A percentile compares a stretch with the other conserved stretches of the same genome.
Conservation (phyloP, 2,888 invertebrate genomes). For the Caenorhabditis sp. region DNA sequence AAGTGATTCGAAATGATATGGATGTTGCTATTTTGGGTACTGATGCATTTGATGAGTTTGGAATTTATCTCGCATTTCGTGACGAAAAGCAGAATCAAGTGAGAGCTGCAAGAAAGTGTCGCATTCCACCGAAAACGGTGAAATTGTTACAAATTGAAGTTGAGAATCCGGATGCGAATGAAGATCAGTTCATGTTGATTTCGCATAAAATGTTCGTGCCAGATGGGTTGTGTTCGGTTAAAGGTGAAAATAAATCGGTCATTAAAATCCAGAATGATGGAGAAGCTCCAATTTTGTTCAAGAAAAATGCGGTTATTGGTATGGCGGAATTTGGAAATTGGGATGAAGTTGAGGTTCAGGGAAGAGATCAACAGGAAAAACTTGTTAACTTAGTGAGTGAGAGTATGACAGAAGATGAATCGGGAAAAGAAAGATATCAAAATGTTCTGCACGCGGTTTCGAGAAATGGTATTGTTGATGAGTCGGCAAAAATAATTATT, state of each 20-base stretch:
- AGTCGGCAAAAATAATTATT: neutral
- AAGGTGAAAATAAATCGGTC: neutral
- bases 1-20: neutral
- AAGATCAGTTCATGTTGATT: neutral
- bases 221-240: neutral
- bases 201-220: neutral
- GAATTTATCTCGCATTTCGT: neutral
- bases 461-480: neutral
- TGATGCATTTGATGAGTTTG: neutral
- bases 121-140: neutral
- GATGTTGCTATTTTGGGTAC: neutral
- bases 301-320: neutral
- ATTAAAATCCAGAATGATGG: neutral
- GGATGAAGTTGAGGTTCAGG: neutral
- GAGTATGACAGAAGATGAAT: no score
- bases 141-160: neutral
- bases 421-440: neutral
- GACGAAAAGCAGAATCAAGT: no score
- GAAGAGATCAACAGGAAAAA: neutral
- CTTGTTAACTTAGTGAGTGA: no score
- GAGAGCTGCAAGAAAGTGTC: neutral
- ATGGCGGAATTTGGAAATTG: neutral
- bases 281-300: neutral
- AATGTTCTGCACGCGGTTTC: neutral
- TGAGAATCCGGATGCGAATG: neutral